Base-by-base conservation (phyloP, 1,140 invertebrate species). In the Periplaneta americana region DNA sequence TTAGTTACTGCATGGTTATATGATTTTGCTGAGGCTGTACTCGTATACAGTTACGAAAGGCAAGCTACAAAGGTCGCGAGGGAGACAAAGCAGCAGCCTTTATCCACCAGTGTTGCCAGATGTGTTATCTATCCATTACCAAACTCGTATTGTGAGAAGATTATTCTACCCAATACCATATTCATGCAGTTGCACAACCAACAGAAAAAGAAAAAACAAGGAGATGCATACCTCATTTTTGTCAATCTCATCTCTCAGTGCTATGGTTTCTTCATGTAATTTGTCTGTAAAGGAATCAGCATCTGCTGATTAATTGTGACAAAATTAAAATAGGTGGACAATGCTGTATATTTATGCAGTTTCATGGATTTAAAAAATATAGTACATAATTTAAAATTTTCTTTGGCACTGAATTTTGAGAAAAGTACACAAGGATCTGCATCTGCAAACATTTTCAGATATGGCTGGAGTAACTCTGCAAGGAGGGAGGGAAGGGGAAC, bases 171-270 rank as follows among this genome's bases (percentile, higher is more conserved):
- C n/a, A n/a, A n/a, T n/a, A 66, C 48, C 11, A 39, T 17, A 66
- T 22, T 66, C 48, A 66, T 66, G 48, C 48, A 66, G 22, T 28
- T 66, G 22, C 48, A 66, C 75, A 77, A 33, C 75, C 75, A 34
- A 77, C 5, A 36, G n/a, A n/a, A 11, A 66, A 8, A 28, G 22
- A 66, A 66, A 48, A 18, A 48, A 66, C 48, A 66, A 66, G 22
- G 48, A 66, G n/a, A 66, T 66, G 48, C 82, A 74, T 74, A 83
- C 85, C 84, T 82, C 82, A 82, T 86, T 86, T 81, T 83, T 83
- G 66, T 86, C 85, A 39, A 84, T 84, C 80, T 86, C 85, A 82
- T 84, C 82, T 79, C 82, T 80, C 18, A 86, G 75, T 15, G 85
- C 86, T 74, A 82, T 84, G 5, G 84, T 84, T 82, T 86, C 86